Evolutionary conservation across 1,140 invertebrate genomes (phyloP), one percentile per base, ranked within the genome.

Genomic region (Rhyacophila brunnea): DNA sequence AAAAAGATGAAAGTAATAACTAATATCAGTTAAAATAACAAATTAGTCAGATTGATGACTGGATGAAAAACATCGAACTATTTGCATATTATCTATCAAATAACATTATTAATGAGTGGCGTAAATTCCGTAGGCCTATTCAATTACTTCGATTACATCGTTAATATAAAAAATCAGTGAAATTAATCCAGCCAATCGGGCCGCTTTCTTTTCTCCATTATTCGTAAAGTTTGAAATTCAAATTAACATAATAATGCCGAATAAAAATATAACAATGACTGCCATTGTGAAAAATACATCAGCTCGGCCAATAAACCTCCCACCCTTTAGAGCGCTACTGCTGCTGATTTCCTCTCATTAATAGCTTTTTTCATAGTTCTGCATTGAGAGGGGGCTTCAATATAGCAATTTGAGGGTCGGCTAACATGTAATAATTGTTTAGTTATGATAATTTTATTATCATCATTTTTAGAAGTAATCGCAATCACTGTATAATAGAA

Each of bases 171-270:
- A 40, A 40, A 40, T 40, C 11, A 40, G 6, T 35, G 34, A n/a
- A n/a, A n/a, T n/a, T 28, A 28, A 5, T 28, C 9, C 9, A 28
- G 23, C 23, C 23, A 28, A 28, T 28, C 23, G 23, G 23, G 23
- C n/a, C 23, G 23, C 23, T 28, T 28, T 9, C 9, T 28, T 28
- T 9, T 5, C 23, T 9, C 23, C 9, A 28, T 28, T 28, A 28
- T 28, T 28, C 23, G 23, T 28, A 9, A 4, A 18, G 18, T 45
- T 40, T 28, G 34, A 49, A 57, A 57, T 57, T 49, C 45, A 48
- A 42, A 57, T 57, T 57, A 57, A 57, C 54, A 57, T 57, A 48
- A 57, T 57, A 57, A 57, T 38, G 47, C 43, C 36, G 28, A 55
- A 55, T 55, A 55, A 55, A 55, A 55, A 57, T 49, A 57, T 49